Evolutionary conservation across 1,140 invertebrate species (phyloP).

Genomic region (Eufriesea mexicana): DNA sequence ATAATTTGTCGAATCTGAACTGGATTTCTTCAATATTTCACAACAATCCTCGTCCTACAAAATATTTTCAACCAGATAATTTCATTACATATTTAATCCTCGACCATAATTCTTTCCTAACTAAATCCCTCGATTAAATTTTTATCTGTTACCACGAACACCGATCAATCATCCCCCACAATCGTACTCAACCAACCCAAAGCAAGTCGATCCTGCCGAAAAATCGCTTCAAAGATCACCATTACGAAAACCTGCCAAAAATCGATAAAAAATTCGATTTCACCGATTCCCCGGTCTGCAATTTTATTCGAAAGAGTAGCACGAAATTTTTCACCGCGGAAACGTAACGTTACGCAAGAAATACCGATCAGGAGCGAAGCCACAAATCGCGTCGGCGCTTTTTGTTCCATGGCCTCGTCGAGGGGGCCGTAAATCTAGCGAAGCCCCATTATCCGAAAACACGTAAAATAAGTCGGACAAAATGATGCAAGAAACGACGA

Average conservation of each 20-base stretch:
- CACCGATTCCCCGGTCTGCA: not conserved
- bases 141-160: too few species aligned
- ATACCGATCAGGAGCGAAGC: not conserved
- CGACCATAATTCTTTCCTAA: too few species aligned
- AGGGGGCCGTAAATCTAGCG: constrained; percentile 11
- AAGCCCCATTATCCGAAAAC: constrained; percentile 28
- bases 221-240: too few species aligned
- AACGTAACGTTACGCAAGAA: not conserved
- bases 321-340: not conserved
- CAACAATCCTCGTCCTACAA: not conserved
- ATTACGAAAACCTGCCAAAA: not conserved
- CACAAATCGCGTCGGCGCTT: not conserved
- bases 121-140: too few species aligned
- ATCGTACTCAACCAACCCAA: too few species aligned
- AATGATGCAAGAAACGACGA: constrained; percentile 27
- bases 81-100: too few species aligned
- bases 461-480: constrained; percentile 27
- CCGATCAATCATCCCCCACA: too few species aligned
- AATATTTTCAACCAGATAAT: not conserved
- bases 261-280: not conserved
- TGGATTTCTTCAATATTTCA: too few species aligned
- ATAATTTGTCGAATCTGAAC: too few species aligned
- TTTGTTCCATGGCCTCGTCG: not conserved
- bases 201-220: too few species aligned
- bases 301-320: not conserved